These are phyloP conservation scores for Palythoa grandis DNA, from an alignment of 92 coral and sea anemone genomes.

Conservation along the genomic window DNA sequence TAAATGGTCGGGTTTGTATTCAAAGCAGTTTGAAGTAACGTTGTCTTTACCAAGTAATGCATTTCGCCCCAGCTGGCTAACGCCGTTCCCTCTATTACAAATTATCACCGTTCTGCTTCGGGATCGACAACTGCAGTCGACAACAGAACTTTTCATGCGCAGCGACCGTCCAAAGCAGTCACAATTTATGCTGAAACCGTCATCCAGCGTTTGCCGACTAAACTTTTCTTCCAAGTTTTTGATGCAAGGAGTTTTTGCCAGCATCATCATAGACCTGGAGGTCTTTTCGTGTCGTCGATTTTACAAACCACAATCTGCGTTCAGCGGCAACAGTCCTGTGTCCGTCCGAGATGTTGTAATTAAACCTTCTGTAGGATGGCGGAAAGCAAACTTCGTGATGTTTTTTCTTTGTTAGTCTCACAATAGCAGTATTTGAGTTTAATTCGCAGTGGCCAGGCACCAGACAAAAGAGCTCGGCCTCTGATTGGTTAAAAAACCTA, in stretches of 20 bases:
- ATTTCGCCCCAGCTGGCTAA: not conserved
- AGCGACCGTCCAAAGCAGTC: constrained; percentile 37
- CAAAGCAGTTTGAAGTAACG: constrained; percentile 6
- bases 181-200: constrained; percentile 21
- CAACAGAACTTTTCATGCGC: constrained; percentile 36
- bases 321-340: constrained; percentile 3
- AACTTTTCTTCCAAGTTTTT: constrained; percentile 38
- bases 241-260: constrained; percentile 23
- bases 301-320: constrained; percentile 19
- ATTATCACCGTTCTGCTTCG: constrained; percentile 20
- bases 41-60: not conserved
- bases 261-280: constrained; percentile 22
- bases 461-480: constrained; percentile 9
- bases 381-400: constrained; percentile 51
- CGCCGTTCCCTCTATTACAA: constrained; percentile 5
- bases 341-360: constrained; percentile 32
- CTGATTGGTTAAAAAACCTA: constrained; percentile 35
- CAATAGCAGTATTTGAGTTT: constrained; percentile 49
- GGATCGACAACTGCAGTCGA: constrained; percentile 39
- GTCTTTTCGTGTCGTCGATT: not conserved
- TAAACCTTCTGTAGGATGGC: constrained; percentile 36
- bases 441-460: constrained; percentile 44
- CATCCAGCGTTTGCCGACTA: constrained; percentile 35
- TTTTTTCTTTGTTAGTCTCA: constrained; percentile 30
- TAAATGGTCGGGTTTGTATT: constrained; percentile 1